phyloP scores from a whole-genome alignment of 2,797 vertebrate genomes.

The Gallinago stenura region DNA sequence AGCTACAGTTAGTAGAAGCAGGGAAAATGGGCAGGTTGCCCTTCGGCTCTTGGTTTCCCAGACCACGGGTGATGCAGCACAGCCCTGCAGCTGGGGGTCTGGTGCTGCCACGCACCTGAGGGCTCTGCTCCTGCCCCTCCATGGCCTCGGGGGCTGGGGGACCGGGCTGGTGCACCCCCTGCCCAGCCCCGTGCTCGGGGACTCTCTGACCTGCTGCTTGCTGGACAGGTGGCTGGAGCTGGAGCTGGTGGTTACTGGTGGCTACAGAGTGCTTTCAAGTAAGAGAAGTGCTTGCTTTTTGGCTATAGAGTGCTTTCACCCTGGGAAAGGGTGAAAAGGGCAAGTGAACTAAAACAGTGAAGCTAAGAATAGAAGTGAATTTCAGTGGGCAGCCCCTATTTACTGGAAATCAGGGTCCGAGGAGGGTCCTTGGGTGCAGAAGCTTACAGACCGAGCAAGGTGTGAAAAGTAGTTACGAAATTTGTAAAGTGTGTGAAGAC shows the following conservation, averaged over 20 bases:
- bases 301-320: not conserved
- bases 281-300: not conserved
- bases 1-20: not conserved
- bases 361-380: not conserved
- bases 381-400: not conserved
- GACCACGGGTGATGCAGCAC: not conserved
- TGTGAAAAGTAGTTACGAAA: not conserved
- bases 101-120: not conserved
- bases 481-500: not conserved
- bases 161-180: not conserved
- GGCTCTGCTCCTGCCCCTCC: not conserved
- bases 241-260: not conserved
- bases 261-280: not conserved
- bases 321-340: not conserved
- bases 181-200: accelerated
- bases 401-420: not conserved
- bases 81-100: not conserved
- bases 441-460: not conserved
- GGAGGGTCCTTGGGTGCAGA: not conserved
- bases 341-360: not conserved
- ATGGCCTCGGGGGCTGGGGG: not conserved
- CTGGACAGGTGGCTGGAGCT: not conserved
- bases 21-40: not conserved
- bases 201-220: not conserved
- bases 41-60: not conserved